These are phyloP conservation scores for Manduca sexta DNA, from an alignment of 1,140 invertebrate genomes.

Conservation along the genomic window DNA sequence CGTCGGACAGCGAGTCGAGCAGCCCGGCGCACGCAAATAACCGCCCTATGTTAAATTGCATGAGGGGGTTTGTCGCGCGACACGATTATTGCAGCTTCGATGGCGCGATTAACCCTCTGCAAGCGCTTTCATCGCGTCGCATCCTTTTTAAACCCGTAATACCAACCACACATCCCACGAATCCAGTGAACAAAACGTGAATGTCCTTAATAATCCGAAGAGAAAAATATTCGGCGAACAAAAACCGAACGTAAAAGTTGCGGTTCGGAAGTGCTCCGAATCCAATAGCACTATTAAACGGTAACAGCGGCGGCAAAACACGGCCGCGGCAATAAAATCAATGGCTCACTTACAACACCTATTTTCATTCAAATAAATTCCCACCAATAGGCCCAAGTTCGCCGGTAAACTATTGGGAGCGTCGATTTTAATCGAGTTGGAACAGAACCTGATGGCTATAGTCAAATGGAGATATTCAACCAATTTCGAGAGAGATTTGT, in stretches of 20 bases:
- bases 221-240: neutral
- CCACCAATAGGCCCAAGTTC: conserved; percentile 10
- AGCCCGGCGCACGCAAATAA: conserved; percentile 20
- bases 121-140: conserved; percentile 15
- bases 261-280: conserved; percentile 25
- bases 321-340: conserved; percentile 30
- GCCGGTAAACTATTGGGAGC: conserved; percentile 17
- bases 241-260: conserved; percentile 4
- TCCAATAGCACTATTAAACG: conserved; percentile 34
- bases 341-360: conserved; percentile 31
- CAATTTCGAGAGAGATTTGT: conserved; percentile 23
- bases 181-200: too few relatives aligned
- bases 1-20: conserved; percentile 20
- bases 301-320: conserved; percentile 28
- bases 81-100: conserved; percentile 44
- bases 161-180: too few relatives aligned
- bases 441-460: neutral
- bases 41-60: conserved; percentile 3
- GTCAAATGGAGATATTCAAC: conserved; percentile 13
- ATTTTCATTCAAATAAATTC: conserved; percentile 29
- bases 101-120: conserved; percentile 38
- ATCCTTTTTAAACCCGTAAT: too few relatives aligned
- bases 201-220: too few relatives aligned
- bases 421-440: conserved; percentile 17
- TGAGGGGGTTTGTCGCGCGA: conserved; percentile 17